phyloP scores from a whole-genome alignment of 2,797 vertebrate species.

The Melanotaenia parkinsoni region DNA sequence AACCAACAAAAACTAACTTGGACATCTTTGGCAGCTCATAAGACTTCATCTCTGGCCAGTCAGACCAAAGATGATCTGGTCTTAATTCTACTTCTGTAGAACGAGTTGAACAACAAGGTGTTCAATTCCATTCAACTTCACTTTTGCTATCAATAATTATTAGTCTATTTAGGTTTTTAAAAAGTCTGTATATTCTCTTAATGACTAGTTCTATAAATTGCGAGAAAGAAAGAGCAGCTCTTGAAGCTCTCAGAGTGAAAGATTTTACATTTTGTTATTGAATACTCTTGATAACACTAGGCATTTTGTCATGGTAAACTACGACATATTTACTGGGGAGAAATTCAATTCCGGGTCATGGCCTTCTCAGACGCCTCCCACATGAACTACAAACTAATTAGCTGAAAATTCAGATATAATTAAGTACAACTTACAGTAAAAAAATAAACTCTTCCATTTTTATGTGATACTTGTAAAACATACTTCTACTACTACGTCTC shows the following conservation, averaged over 20 bases:
- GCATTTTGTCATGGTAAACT: neutral
- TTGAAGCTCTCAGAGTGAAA: constrained; percentile 10
- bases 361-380: no score
- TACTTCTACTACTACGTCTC: constrained; percentile 40
- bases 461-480: constrained; percentile 26
- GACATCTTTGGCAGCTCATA: neutral
- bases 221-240: neutral
- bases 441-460: neutral
- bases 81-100: neutral
- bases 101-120: neutral
- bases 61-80: neutral
- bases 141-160: no score
- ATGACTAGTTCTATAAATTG: constrained; percentile 27
- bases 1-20: neutral
- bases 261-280: constrained; percentile 21
- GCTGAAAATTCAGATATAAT: constrained; percentile 15
- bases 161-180: no score
- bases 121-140: neutral
- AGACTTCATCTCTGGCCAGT: neutral
- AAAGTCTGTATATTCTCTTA: constrained; percentile 1
- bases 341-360: no score
- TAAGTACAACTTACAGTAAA: constrained; percentile 1
- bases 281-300: constrained; percentile 2
- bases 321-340: no score
- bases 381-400: constrained; percentile 2